These are phyloP conservation scores for Lampris megalopsis DNA, from an alignment of 2,113 vertebrate species.

Conservation along the genomic window DNA sequence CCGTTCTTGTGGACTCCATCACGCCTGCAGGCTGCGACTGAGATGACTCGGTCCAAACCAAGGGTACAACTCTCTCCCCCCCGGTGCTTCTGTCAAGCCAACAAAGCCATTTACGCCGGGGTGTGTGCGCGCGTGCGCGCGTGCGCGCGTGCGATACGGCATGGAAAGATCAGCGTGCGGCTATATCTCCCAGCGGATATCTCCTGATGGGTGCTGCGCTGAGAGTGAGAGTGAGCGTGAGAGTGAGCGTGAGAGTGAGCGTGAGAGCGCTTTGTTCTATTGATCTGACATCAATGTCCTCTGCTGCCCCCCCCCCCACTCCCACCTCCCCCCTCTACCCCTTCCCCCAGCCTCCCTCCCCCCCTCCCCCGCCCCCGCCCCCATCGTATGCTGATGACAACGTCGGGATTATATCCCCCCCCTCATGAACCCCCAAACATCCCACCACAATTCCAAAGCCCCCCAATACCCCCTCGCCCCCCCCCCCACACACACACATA, in stretches of 20 bases:
- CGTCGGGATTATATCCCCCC: slow-evolving; percentile 59
- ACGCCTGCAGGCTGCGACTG: neutral
- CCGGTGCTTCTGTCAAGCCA: slow-evolving; percentile 10
- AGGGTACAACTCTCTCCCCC: slow-evolving; percentile 11
- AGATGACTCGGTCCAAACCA: slow-evolving; percentile 7
- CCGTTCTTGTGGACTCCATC: slow-evolving; percentile 24
- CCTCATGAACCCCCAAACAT: slow-evolving; percentile 10
- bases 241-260: neutral
- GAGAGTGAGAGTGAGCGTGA: too few species aligned
- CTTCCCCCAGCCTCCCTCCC: slow-evolving; percentile 30
- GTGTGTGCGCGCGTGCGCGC: neutral
- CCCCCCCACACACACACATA: too few species aligned
- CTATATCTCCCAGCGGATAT: too few species aligned
- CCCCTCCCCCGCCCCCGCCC: slow-evolving; percentile 12
- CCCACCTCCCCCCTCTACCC: slow-evolving; percentile 18
- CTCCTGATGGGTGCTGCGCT: too few species aligned
- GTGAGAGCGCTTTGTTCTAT: slow-evolving; percentile 67
- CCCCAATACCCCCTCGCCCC: slow-evolving; percentile 21
- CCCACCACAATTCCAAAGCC: neutral
- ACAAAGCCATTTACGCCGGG: slow-evolving; percentile 1
- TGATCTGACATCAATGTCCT: slow-evolving; percentile 61
- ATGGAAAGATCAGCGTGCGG: too few species aligned
- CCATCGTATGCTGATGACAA: slow-evolving; percentile 39
- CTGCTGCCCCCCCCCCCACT: slow-evolving; percentile 24
- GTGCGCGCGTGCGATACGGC: slow-evolving; percentile 14